These are phyloP conservation scores for Vireo altiloquus DNA, from an alignment of 2,113 vertebrate genomes.

Conservation along the genomic window DNA sequence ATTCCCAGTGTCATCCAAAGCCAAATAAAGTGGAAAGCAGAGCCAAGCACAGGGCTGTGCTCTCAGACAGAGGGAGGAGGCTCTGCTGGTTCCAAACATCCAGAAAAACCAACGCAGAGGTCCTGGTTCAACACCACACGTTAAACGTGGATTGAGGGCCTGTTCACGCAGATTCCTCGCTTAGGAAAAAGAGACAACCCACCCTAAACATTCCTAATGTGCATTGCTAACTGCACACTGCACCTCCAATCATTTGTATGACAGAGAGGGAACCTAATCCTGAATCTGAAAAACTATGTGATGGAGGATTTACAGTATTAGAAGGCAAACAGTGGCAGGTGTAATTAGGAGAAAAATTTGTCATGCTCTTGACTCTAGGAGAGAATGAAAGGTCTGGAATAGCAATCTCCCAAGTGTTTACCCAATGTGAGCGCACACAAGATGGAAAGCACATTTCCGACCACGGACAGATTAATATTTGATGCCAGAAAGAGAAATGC, in stretches of 20 bases:
- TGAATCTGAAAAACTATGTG: slow-evolving; percentile 80
- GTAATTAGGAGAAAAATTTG: slow-evolving; percentile 93
- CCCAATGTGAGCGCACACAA: slow-evolving; percentile 80
- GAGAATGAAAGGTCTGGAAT: slow-evolving; percentile 82
- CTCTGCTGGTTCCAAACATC: neutral
- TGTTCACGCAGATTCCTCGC: neutral
- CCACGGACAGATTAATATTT: slow-evolving; percentile 95
- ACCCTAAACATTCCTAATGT: slow-evolving; percentile 6
- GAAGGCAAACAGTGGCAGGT: slow-evolving; percentile 87
- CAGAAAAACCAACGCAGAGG: neutral
- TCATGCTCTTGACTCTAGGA: slow-evolving; percentile 86
- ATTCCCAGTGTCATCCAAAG: neutral
- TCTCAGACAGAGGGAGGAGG: neutral
- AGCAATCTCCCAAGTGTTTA: slow-evolving; percentile 90
- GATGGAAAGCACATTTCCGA: slow-evolving; percentile 78
- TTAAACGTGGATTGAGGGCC: neutral
- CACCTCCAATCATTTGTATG: slow-evolving; percentile 70
- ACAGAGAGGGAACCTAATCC: slow-evolving; percentile 80
- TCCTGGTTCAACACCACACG: neutral
- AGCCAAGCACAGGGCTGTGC: rapidly evolving
- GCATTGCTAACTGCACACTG: slow-evolving; percentile 36
- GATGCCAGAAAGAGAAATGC: slow-evolving; percentile 88
- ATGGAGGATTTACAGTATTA: slow-evolving; percentile 89
- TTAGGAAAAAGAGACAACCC: neutral
- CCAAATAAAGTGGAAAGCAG: neutral